Conservation (phyloP, 2,797 vertebrate genomes). For the Acanthurus leucopareius region DNA sequence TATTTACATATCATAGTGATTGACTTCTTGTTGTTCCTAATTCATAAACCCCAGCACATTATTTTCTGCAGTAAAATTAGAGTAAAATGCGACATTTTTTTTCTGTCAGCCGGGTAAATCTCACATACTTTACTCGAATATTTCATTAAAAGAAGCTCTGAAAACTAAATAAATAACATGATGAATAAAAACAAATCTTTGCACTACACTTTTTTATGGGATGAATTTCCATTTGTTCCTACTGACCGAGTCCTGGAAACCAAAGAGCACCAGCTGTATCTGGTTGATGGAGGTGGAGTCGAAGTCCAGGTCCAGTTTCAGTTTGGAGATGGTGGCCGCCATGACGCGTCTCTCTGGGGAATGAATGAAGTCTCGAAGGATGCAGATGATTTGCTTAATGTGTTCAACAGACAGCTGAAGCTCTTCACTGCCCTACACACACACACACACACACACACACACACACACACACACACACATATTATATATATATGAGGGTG, state of each 20-base stretch:
- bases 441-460: neutral
- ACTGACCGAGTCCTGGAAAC: conserved; percentile 96
- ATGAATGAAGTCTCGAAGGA: conserved; percentile 95
- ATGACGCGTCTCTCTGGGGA: conserved; percentile 94
- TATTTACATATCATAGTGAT: too few relatives aligned
- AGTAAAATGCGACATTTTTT: too few relatives aligned
- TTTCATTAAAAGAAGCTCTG: too few relatives aligned
- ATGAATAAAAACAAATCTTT: neutral
- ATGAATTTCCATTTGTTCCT: neutral
- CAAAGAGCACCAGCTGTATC: conserved; percentile 95
- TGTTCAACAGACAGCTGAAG: conserved; percentile 91
- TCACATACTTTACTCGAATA: neutral
- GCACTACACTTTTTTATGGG: neutral
- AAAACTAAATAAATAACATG: too few relatives aligned
- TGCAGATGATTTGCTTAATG: conserved; percentile 96
- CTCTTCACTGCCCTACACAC: conserved; percentile 90
- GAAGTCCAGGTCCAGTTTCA: conserved; percentile 95
- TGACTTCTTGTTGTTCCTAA: too few relatives aligned
- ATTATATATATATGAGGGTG: neutral
- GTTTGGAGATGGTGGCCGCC: conserved; percentile 94
- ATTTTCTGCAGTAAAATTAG: neutral
- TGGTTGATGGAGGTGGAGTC: conserved; percentile 96
- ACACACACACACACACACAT: conserved; percentile 15
- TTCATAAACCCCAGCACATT: neutral
- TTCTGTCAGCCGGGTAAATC: neutral